Conservation (phyloP, 2,888 invertebrate genomes). For the Orgyia antiqua region DNA sequence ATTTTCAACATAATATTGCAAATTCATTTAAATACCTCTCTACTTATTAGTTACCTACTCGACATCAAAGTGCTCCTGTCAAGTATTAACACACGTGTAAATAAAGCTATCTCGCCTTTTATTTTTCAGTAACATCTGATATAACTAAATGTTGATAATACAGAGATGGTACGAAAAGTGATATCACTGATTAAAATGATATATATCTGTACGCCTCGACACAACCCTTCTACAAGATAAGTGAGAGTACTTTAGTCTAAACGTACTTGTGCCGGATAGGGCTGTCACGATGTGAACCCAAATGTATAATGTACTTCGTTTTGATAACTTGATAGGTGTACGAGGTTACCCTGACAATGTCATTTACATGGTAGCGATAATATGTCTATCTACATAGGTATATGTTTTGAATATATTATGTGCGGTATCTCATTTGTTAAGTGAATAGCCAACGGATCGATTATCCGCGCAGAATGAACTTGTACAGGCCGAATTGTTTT, state of each 20-base stretch:
- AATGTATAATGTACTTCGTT: conserved; percentile 20
- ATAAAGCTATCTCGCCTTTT: background rate
- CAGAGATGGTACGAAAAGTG: conserved; percentile 3
- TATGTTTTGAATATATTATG: no score
- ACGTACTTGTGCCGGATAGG: conserved; percentile 15
- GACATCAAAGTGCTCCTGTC: background rate
- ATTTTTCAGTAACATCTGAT: background rate
- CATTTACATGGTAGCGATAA: conserved; percentile 26
- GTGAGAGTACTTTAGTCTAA: background rate
- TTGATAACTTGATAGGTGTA: conserved; percentile 34
- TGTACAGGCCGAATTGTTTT: background rate
- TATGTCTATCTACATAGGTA: conserved; percentile 21
- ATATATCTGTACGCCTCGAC: no score
- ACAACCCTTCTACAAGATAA: no score
- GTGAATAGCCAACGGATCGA: conserved; percentile 24
- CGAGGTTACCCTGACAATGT: conserved; percentile 39
- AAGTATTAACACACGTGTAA: no score
- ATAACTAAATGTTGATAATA: no score
- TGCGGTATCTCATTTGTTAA: conserved; percentile 15
- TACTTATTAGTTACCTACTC: conserved; percentile 28
- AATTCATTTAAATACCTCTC: conserved; percentile 40
- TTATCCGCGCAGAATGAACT: conserved; percentile 9
- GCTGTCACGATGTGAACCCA: conserved; percentile 18
- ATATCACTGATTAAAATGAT: conserved; percentile 7
- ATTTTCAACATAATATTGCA: conserved; percentile 36